A percentile compares a stretch with the other conserved stretches of the same genome.
These are phyloP conservation scores for Platycercus adscitus DNA, from an alignment of 2,113 vertebrate species.

Conservation along the genomic window DNA sequence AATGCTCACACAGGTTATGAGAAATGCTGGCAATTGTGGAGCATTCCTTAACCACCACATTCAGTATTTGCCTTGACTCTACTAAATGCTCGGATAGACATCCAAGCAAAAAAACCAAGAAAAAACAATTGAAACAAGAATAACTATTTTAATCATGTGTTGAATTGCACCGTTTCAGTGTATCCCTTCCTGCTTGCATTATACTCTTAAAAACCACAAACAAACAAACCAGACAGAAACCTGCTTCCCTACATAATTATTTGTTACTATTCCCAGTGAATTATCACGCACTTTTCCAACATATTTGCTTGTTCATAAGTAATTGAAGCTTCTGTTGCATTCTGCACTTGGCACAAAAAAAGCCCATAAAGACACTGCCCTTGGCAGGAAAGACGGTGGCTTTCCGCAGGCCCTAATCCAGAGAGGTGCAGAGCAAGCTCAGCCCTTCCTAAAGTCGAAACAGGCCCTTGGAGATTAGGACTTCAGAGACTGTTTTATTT, in stretches of 20 bases:
- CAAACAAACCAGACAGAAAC: neutral
- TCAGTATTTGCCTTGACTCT: neutral
- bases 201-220: neutral
- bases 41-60: neutral
- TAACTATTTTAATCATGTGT: neutral
- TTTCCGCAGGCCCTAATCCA: neutral
- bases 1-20: neutral
- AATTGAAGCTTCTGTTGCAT: neutral
- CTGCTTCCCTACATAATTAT: neutral
- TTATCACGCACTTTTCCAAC: neutral
- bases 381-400: neutral
- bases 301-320: neutral
- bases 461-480: neutral
- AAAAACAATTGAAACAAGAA: neutral
- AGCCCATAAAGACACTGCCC: neutral
- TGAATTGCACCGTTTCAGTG: neutral
- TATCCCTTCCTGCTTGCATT: neutral
- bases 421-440: neutral
- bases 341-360: neutral
- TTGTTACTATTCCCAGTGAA: neutral
- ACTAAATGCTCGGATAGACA: neutral
- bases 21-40: neutral
- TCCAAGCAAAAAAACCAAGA: neutral
- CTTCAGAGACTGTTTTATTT: slow-evolving; percentile 32
- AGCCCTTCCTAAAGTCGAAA: neutral